A percentile compares a stretch with the other conserved stretches of the same genome.
Evolutionary conservation across 1,140 invertebrate genomes (phyloP).

Genomic region (Leptinotarsa texana): DNA sequence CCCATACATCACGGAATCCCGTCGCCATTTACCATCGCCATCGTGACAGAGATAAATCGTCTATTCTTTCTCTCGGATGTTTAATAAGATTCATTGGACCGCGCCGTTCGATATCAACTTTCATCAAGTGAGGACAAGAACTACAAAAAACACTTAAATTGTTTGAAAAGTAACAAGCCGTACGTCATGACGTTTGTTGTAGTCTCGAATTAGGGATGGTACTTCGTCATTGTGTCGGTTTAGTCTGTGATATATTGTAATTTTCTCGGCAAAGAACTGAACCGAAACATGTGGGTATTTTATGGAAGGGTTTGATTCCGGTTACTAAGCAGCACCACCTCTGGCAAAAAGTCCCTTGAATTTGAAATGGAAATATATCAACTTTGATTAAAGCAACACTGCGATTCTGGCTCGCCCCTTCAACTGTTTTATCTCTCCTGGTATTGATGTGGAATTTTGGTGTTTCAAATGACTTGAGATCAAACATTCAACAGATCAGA

Average conservation of each 20-base stretch:
- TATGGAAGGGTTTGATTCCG: not conserved
- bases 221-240: slow-evolving; percentile 17
- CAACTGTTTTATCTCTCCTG: too few species aligned
- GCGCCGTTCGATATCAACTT: slow-evolving; percentile 37
- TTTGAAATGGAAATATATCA: too few species aligned
- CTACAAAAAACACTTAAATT: slow-evolving; percentile 36
- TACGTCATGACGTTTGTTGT: slow-evolving; percentile 22
- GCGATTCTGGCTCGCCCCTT: too few species aligned
- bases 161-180: slow-evolving; percentile 26
- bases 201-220: slow-evolving; percentile 25
- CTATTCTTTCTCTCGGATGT: slow-evolving; percentile 35
- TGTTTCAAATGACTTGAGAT: too few species aligned
- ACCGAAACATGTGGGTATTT: not conserved
- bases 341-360: too few species aligned
- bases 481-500: too few species aligned
- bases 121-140: slow-evolving; percentile 27
- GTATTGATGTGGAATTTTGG: too few species aligned
- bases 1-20: slow-evolving; percentile 38
- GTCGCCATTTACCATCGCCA: slow-evolving; percentile 33
- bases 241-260: slow-evolving; percentile 8
- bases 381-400: too few species aligned
- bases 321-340: too few species aligned
- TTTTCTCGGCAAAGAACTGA: slow-evolving; percentile 1
- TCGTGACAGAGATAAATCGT: slow-evolving; percentile 40
- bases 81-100: slow-evolving; percentile 38